Conservation (phyloP, 1,140 invertebrate species). For the Chironomus striatipennis region DNA sequence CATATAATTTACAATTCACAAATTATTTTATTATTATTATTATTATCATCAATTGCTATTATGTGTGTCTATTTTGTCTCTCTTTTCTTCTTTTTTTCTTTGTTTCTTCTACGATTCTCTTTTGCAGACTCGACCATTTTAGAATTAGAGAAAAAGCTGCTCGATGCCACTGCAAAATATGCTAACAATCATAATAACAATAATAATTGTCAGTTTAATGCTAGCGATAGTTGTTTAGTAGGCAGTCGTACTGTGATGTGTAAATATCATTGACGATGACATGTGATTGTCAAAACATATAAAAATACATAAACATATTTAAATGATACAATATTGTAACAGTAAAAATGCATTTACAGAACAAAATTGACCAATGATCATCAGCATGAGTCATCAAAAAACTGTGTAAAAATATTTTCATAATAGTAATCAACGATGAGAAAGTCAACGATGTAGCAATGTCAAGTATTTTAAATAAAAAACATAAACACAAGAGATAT, state of each 20-base stretch:
- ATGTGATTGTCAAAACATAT: neutral
- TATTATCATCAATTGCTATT: neutral
- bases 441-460: neutral
- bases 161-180: conserved; percentile 15
- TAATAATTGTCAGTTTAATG: neutral
- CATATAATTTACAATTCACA: no score
- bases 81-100: conserved; percentile 7
- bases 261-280: conserved; percentile 2
- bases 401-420: neutral
- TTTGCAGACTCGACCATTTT: neutral
- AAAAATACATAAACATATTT: neutral
- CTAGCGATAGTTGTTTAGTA: neutral
- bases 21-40: no score
- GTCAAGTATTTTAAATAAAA: neutral
- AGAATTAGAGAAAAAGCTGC: conserved; percentile 16
- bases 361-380: neutral
- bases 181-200: neutral
- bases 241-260: conserved; percentile 15
- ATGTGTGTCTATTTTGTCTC: conserved; percentile 15
- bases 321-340: neutral
- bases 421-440: neutral
- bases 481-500: neutral
- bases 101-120: neutral
- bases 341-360: conserved; percentile 17
- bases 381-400: neutral